phyloP scores from a whole-genome alignment of 1,140 invertebrate species.

The Acromyrmex charruanus region DNA sequence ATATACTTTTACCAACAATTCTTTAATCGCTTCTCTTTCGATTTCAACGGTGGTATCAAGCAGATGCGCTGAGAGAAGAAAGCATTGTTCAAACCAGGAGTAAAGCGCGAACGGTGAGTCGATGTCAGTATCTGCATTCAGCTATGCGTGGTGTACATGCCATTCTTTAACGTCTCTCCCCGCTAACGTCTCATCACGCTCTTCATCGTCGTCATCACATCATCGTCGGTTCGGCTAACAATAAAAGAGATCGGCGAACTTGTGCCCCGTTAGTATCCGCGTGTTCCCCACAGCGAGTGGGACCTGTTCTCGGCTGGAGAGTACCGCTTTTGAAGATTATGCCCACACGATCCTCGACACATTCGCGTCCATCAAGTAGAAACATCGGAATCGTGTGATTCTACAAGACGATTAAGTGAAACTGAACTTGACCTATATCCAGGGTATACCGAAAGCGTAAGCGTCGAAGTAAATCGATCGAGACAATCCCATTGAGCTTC shows the following conservation, averaged over 20 bases:
- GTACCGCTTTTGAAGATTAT: neutral
- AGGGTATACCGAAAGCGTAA: neutral
- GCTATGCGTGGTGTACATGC: neutral
- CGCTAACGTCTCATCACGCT: neutral
- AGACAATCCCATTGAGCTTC: neutral
- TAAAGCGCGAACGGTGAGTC: constrained; percentile 37
- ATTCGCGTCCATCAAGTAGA: neutral
- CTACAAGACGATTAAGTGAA: neutral
- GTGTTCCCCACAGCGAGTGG: constrained; percentile 1
- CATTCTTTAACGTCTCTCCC: neutral
- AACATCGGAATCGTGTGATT: neutral
- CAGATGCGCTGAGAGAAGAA: neutral
- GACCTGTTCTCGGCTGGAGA: no score
- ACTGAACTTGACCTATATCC: constrained; percentile 44
- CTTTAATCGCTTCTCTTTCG: neutral
- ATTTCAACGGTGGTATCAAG: neutral
- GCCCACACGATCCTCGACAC: neutral
- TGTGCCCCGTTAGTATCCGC: constrained; percentile 29
- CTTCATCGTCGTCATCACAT: neutral
- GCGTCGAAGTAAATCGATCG: neutral
- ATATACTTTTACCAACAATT: neutral
- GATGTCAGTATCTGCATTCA: neutral
- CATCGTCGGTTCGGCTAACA: neutral
- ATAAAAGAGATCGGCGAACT: constrained; percentile 56
- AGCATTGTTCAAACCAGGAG: neutral